These are phyloP conservation scores for Rhynchomys soricoides DNA, from an alignment of 2,113 vertebrate species.

Conservation along the genomic window DNA sequence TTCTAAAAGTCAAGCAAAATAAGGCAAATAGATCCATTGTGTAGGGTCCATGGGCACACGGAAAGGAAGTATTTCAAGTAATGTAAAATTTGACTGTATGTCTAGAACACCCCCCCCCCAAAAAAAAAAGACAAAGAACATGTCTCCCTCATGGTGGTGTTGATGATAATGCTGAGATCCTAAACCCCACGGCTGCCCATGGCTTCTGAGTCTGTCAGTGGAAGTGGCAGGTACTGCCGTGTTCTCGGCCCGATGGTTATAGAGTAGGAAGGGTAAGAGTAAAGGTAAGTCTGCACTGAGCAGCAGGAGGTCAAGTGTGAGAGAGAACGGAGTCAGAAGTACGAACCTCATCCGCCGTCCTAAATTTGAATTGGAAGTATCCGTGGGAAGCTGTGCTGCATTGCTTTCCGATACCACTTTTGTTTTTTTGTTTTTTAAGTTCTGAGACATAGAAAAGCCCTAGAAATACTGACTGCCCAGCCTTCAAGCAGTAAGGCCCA, in stretches of 20 bases:
- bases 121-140: background rate
- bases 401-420: slow-evolving; percentile 32
- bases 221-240: too few species aligned
- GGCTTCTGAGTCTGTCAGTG: background rate
- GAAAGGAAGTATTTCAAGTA: background rate
- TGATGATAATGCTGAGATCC: background rate
- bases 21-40: background rate
- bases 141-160: background rate
- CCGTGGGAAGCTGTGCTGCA: background rate
- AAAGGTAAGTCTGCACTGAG: background rate
- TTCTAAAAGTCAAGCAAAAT: background rate
- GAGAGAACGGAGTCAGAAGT: slow-evolving; percentile 3
- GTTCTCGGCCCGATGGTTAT: background rate
- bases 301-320: background rate
- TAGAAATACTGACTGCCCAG: background rate
- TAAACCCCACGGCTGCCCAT: background rate
- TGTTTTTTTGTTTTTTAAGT: background rate
- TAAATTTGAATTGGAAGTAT: slow-evolving; percentile 1
- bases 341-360: background rate
- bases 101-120: background rate
- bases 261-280: background rate
- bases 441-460: slow-evolving; percentile 22
- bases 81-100: background rate
- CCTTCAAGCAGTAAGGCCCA: background rate
- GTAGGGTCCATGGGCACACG: background rate